Evolutionary conservation across 2,113 vertebrate species (phyloP), one percentile per base, ranked within the genome.

Genomic region (Seriola aureovittata): DNA sequence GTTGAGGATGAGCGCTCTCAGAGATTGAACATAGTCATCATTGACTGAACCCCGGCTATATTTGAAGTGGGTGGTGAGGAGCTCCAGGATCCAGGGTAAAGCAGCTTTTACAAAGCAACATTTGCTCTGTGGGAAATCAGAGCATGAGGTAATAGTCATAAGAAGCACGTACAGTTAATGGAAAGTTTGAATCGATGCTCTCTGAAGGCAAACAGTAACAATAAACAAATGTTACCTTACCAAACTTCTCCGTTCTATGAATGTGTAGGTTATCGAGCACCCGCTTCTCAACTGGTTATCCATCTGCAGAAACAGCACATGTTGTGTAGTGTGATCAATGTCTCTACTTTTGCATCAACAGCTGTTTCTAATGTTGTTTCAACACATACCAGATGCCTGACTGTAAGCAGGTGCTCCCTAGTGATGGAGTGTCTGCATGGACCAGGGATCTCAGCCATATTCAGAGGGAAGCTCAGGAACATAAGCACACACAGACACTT

Each of bases 341-440:
- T 44, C 12, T 32, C 1, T 7, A 34, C 32, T 64, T 17, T 21
- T 46, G 21, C 29, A 54, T 54, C 4, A 67, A 40, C 54, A 59
- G 21, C 14, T 57, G n/a, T 75, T 44, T 78, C 32, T 64, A 14
- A 65, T 54, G 2, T 54, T 68, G 12, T 57, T 77, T 60, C 25
- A 75, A 60, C 75, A 90, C 94, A 81, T 86, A 95, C 95, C 93
- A 96, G 87, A 59, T 92, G 89, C 72, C 90, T 93, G 74, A 95
- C 73, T 70, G 91, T 94, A 74, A 92, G 87, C 85, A 95, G 90
- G 90, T 95, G 95, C 54, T 95, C 94, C 73, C 87, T 93, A 25
- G 95, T 95, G 80, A 96, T 93, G 62, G 95, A 94, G 86, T 96
- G 94, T 84, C 92, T 94, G 92, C 95, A 96, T 71, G 95, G 93